phyloP scores from a whole-genome alignment of 2,113 vertebrate species.

The Pterocles gutturalis region DNA sequence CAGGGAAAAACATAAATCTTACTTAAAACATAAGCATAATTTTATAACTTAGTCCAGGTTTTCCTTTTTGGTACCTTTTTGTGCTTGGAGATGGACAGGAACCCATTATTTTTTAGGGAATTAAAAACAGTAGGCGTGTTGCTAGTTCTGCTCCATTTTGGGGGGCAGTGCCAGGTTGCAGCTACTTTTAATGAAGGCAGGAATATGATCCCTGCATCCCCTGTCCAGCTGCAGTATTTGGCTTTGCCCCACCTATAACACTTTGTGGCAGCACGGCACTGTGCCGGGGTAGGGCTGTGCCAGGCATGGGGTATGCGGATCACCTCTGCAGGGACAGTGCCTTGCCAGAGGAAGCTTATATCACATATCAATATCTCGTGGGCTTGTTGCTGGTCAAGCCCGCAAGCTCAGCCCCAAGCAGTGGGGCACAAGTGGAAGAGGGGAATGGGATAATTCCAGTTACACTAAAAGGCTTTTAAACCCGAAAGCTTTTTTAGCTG shows the following conservation, averaged over 20 bases:
- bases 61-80: not conserved
- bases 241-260: not conserved
- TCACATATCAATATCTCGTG: not conserved
- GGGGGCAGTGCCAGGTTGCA: not conserved
- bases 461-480: not conserved
- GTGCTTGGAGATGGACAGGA: not conserved
- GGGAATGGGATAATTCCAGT: not conserved
- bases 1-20: not conserved
- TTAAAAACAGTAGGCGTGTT: not conserved
- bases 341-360: not conserved
- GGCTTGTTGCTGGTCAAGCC: not conserved
- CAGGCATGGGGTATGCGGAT: fast-evolving
- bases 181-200: not conserved
- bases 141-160: not conserved
- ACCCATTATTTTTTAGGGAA: not conserved
- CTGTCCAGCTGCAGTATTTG: not conserved
- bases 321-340: not conserved
- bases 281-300: not conserved
- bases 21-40: not conserved
- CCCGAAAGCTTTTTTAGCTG: not conserved
- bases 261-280: fast-evolving
- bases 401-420: not conserved
- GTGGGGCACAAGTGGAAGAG: not conserved
- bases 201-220: not conserved
- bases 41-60: not conserved